phyloP scores from a whole-genome alignment of 2,888 invertebrate species.

The Campoplex nolae region DNA sequence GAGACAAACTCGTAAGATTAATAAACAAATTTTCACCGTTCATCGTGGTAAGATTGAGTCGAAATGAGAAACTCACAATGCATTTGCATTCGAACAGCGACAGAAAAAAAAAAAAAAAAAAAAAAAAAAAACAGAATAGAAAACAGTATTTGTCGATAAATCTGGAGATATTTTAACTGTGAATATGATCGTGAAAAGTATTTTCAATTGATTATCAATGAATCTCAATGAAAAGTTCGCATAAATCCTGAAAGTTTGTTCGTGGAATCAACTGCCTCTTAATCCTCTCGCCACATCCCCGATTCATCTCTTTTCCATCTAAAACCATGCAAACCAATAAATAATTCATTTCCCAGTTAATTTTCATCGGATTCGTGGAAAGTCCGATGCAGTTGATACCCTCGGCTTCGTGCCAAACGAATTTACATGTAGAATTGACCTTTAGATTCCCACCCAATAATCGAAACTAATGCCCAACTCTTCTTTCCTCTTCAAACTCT shows the following conservation, averaged over 20 bases:
- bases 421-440: constrained; percentile 63
- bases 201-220: neutral
- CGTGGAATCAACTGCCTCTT: constrained; percentile 60
- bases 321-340: constrained; percentile 20
- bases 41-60: neutral
- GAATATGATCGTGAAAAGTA: neutral
- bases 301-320: constrained; percentile 14
- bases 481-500: neutral
- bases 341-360: constrained; percentile 63
- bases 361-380: constrained; percentile 48
- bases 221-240: neutral
- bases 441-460: constrained; percentile 58
- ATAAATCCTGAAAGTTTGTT: constrained; percentile 64
- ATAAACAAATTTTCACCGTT: neutral
- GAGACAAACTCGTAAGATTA: neutral
- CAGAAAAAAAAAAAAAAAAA: neutral
- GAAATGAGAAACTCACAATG: neutral
- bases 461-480: constrained; percentile 43
- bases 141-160: neutral
- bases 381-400: constrained; percentile 31
- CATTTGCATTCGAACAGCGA: neutral
- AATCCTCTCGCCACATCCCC: neutral
- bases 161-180: neutral
- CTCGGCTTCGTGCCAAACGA: constrained; percentile 51
- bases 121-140: neutral